A percentile compares a stretch with the other conserved stretches of the same genome.
Conservation (phyloP, 2,888 invertebrate genomes). For the Harpagoxenus sublaevis region DNA sequence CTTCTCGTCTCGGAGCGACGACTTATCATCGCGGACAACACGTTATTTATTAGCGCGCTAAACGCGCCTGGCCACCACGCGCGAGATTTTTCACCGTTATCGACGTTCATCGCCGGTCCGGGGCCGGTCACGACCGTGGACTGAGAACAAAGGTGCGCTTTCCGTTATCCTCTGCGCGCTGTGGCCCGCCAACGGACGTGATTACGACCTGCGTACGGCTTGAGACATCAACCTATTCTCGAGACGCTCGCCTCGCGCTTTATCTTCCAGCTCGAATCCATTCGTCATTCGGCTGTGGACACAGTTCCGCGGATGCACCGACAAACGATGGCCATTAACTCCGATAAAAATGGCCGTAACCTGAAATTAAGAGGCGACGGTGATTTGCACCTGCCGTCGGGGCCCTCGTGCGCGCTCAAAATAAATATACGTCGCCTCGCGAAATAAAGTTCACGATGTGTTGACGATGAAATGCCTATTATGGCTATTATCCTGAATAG, state of each 20-base stretch:
- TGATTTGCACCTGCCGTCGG: conserved; percentile 42
- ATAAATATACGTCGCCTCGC: conserved; percentile 35
- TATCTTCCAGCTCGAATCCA: conserved; percentile 61
- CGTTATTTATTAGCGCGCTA: conserved; percentile 59
- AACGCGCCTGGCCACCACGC: conserved; percentile 53
- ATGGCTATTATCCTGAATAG: conserved; percentile 39
- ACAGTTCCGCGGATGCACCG: conserved; percentile 44
- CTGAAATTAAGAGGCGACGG: conserved; percentile 45
- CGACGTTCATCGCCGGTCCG: conserved; percentile 44
- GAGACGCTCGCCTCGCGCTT: conserved; percentile 55
- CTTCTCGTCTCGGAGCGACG: conserved; percentile 3
- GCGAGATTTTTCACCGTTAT: conserved; percentile 38
- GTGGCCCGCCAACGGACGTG: conserved; percentile 41
- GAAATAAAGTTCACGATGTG: conserved; percentile 44
- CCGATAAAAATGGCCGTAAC: conserved; percentile 56
- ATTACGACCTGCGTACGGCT: conserved; percentile 56
- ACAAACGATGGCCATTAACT: conserved; percentile 60
- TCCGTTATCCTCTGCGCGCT: conserved; percentile 62
- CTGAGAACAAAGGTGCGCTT: conserved; percentile 63
- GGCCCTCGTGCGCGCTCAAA: not conserved
- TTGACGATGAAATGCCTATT: conserved; percentile 45
- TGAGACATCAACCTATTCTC: conserved; percentile 64
- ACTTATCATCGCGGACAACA: conserved; percentile 39
- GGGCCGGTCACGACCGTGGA: conserved; percentile 49
- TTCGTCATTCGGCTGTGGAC: conserved; percentile 65